Evolutionary conservation across 2,888 invertebrate species (phyloP), one percentile per base, ranked within the genome.

Genomic region (Drosophila tripunctata): DNA sequence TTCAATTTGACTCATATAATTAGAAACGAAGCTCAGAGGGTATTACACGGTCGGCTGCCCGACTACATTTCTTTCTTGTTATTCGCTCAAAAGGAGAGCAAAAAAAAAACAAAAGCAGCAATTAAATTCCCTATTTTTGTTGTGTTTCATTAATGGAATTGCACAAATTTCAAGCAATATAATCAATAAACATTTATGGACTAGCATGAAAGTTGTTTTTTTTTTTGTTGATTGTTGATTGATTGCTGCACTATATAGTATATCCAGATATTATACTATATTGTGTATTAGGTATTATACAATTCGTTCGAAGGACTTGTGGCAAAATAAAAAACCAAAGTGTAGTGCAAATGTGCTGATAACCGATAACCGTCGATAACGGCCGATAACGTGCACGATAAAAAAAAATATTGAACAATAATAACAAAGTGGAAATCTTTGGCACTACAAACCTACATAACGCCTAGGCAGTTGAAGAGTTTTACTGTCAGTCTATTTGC

Each of bases 111-210:
- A 21, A 35, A 27, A 8, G n/a, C n/a, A 21, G 55, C 75, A 72
- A 72, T 75, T 56, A 75, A 71, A 7, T 56, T 27, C 10, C 10
- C 45, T 47, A 15, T 30, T 45, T 31, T 35, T 48, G 19, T 35
- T 40, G 12, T 66, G 43, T 36, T 31, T 67, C 67, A 61, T 43
- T 55, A 67, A 54, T 69, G 54, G 52, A 58, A 57, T 41, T 36
- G 50, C 51, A 57, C 43, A 56, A 72, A 62, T 66, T 43, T 51
- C 47, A 52, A 55, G 41, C 30, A 56, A 69, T 44, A 64, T 38
- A 22, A 74, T 81, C 81, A 80, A 80, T 80, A 78, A 87, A 75
- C 67, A 73, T 86, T 80, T 80, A 81, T 84, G 64, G 38, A 43
- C 54, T 47, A 30, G 57, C 27, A 52, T 66, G 65, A 58, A 71